phyloP scores from a whole-genome alignment of 2,888 invertebrate species.

The Ectemnius lituratus region DNA sequence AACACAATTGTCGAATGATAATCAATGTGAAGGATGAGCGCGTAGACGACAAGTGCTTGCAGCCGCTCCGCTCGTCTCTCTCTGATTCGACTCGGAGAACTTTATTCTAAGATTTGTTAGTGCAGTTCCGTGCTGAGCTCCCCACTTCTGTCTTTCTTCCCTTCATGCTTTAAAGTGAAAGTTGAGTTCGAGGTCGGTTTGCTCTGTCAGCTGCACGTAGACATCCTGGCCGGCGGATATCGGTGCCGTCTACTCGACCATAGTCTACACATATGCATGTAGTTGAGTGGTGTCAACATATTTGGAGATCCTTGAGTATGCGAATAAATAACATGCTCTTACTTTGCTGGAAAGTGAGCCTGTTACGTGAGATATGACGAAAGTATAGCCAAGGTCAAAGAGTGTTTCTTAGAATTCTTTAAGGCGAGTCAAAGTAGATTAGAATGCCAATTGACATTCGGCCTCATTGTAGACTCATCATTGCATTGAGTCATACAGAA shows the following conservation, averaged over 20 bases:
- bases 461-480: neutral
- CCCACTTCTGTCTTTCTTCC: constrained; percentile 35
- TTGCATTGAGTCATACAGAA: neutral
- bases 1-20: too few relatives aligned
- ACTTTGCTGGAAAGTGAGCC: constrained; percentile 9
- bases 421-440: neutral
- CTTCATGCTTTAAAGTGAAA: constrained; percentile 48
- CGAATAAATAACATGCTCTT: neutral
- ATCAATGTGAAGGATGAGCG: too few relatives aligned
- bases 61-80: constrained; percentile 28
- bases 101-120: constrained; percentile 33
- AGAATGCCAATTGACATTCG: too few relatives aligned
- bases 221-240: neutral
- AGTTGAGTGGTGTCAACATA: neutral
- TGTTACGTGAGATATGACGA: constrained; percentile 2
- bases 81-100: constrained; percentile 22
- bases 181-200: constrained; percentile 34
- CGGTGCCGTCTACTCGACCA: too few relatives aligned
- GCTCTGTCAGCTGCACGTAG: constrained; percentile 27
- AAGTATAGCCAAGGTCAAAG: neutral
- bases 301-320: neutral
- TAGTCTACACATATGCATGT: too few relatives aligned
- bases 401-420: neutral
- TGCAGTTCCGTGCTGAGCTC: constrained; percentile 25
- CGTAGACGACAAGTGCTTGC: neutral